Evolutionary conservation across 2,113 vertebrate genomes (phyloP), one percentile per base, ranked within the genome.

Genomic region (Thomomys bottae): DNA sequence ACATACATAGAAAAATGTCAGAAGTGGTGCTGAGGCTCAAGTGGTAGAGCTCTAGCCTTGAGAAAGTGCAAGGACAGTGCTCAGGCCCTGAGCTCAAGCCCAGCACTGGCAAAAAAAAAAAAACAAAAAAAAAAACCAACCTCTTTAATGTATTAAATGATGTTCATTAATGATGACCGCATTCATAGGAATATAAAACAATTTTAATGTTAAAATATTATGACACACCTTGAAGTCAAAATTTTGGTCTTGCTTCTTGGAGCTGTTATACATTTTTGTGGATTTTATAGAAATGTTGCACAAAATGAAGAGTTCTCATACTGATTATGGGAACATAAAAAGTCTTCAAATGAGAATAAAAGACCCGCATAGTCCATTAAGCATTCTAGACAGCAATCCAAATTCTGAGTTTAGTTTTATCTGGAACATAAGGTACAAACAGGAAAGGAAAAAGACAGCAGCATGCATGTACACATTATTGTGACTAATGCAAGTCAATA

Each of bases 401-500:
- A 11, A 36, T 87, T 66, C 23, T 66, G 66, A 20, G 15, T n/a
- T 82, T 72, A 14, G 9, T 24, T 3, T 63, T 20, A 20, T 66
- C 14, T 42, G 34, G 30, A 81, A 8, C 21, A 40, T 42, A 40
- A 57, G 12, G 4, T 38, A 6, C n/a, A 18, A 54, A 68, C 76
- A 34, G 57, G 64, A 89, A 64, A 78, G 42, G 71, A 57, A 66
- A 64, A 40, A 59, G 36, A 76, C 21, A 24, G 42, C 7, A 42
- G 32, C 26, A 2, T 42, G 24, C 2, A 1, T 0, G 59, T 15
- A 90, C 84, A 77, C 68, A 66, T 89, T 75, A 76, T 63, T 86
- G 64, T 85, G 86, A 93, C 90, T 66, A 67, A 96, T 87, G 88
- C 32, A 93, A 93, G 95, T 83, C 87, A 81, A 66, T 94, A 94